Percentiles rank a stretch among this genome's conserved stretches.
Conservation (phyloP, 2,113 vertebrate species). For the Dromiciops gliroides region DNA sequence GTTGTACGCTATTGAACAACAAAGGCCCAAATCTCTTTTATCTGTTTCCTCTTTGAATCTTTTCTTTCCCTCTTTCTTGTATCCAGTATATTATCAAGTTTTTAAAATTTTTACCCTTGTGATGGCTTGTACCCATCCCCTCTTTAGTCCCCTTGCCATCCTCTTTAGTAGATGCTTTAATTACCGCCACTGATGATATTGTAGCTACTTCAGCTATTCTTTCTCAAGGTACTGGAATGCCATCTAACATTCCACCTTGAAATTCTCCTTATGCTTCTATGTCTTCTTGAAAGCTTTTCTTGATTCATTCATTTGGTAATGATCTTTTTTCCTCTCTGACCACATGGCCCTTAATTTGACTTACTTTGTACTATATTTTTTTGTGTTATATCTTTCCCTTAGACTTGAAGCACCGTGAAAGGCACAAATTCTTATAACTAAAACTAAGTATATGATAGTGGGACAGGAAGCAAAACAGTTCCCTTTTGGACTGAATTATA, state of each 20-base stretch:
- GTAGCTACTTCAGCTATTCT: not conserved
- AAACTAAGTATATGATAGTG: not conserved
- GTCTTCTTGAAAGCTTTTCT: not conserved
- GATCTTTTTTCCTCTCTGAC: not conserved
- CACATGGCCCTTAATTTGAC: not conserved
- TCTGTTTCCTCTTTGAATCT: not conserved
- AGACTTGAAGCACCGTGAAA: not conserved
- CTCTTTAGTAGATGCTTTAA: not conserved
- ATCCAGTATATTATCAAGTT: not conserved
- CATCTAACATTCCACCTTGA: not conserved
- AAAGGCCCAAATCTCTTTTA: too few species aligned
- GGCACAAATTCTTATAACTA: not conserved
- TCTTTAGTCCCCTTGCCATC: not conserved
- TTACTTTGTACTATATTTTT: not conserved
- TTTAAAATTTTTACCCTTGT: not conserved
- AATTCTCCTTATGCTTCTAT: not conserved
- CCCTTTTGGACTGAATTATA: not conserved
- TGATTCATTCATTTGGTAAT: not conserved
- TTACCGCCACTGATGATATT: not conserved
- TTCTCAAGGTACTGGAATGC: not conserved
- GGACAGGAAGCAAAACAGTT: not conserved
- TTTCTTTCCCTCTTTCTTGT: too few species aligned
- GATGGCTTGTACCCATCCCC: not conserved
- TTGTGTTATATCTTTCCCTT: not conserved
- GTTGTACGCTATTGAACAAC: too few species aligned